Base-by-base conservation (phyloP, 1,140 invertebrate genomes). In the Ceratosolen fusciceps region DNA sequence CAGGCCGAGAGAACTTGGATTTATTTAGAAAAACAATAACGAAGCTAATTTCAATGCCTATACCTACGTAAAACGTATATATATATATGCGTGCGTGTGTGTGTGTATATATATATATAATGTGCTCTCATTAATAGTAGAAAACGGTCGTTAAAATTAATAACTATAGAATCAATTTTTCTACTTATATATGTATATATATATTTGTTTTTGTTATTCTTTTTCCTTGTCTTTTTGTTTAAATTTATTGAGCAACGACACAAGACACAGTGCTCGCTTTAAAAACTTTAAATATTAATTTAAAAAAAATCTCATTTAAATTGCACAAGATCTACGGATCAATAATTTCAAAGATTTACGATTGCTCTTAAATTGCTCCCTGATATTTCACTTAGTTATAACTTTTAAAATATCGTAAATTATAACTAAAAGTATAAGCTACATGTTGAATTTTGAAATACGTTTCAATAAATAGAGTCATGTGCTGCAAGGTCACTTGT, bases 341-440 rank as follows among this genome's bases (percentile, higher is more conserved):
- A n/a, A n/a, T n/a, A n/a, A n/a, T n/a, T n/a, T n/a, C n/a, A n/a
- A n/a, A n/a, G n/a, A n/a, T 60, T 31, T 60, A 31, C 12, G 19
- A 60, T 31, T 31, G 58, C 29, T 14, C 4, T 58, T 60, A 31
- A 60, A 29, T 60, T 60, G 31, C 12, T 29, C 5, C 7, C 26
- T n/a, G 34, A 37, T 37, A 37, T 9, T 21, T n/a, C 1, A 10
- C 21, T 65, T 37, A n/a, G 7, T 65, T 37, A n/a, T 34, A n/a
- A n/a, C 14, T n/a, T 65, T n/a, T 2, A 9, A 65, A 37, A 37
- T 65, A 37, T n/a, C 3, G 19, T 37, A 37, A 65, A 37, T 65
- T 65, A 65, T 65, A 65, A 65, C 19, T 34, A 7, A 65, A 37
- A 37, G 3, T 65, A n/a, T 65, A 65, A 65, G 37, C 37, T 24